These are phyloP conservation scores for Empidonax alnorum DNA, from an alignment of 2,113 vertebrate genomes.

Conservation along the genomic window DNA sequence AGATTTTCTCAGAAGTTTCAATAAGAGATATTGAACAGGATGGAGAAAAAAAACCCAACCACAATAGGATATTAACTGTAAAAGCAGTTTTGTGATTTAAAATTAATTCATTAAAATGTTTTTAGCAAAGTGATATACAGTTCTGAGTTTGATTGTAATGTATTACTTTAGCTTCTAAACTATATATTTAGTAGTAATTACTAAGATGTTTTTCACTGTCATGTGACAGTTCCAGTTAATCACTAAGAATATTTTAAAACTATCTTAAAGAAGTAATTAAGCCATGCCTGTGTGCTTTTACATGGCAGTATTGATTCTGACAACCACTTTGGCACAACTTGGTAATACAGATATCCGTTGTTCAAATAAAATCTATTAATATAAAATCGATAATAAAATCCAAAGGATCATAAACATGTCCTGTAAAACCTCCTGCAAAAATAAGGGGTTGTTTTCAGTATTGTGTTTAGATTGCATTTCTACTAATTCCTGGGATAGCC, in stretches of 20 bases:
- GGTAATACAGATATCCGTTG: not conserved
- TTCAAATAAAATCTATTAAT: not conserved
- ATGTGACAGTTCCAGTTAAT: not conserved
- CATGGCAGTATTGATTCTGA: not conserved
- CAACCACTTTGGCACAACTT: accelerated
- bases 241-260: not conserved
- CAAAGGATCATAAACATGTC: not conserved
- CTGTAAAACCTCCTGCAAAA: not conserved
- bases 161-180: not conserved
- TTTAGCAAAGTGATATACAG: not conserved
- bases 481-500: not conserved
- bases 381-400: not conserved
- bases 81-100: not conserved
- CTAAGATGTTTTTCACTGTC: not conserved
- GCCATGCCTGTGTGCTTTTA: not conserved
- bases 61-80: not conserved
- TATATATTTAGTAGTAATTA: not conserved
- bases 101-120: not conserved
- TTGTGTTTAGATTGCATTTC: not conserved
- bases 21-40: not conserved
- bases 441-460: not conserved
- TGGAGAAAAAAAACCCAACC: not conserved
- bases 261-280: not conserved
- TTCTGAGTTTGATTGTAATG: not conserved
- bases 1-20: not conserved